phyloP scores from a whole-genome alignment of 2,113 vertebrate species.

The Jacana jacana region DNA sequence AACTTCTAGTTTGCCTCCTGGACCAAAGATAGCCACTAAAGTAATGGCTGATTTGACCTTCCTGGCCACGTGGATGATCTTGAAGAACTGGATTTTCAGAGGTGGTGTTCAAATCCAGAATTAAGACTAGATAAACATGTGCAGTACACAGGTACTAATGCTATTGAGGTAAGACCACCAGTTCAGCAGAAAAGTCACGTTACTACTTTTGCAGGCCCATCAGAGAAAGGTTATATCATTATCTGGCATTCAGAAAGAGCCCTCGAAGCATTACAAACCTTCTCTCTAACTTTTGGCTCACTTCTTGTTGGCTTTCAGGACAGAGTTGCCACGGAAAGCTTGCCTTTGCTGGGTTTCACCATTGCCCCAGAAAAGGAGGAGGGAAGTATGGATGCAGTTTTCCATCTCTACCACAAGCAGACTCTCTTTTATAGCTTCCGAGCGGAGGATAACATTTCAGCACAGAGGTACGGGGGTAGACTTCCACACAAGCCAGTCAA shows the following conservation, averaged over 20 bases:
- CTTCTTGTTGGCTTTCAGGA: conserved; percentile 79
- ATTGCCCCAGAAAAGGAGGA: conserved; percentile 83
- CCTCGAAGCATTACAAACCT: not conserved
- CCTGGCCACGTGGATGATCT: not conserved
- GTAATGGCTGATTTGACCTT: not conserved
- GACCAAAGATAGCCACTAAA: not conserved
- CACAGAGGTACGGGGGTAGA: conserved; percentile 82
- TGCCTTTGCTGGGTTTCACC: conserved; percentile 95
- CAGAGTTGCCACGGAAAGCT: conserved; percentile 90
- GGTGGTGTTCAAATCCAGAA: not conserved
- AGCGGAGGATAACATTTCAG: conserved; percentile 85
- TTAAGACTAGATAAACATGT: not conserved
- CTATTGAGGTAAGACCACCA: not conserved
- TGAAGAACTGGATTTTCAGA: not conserved
- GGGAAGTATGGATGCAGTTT: conserved; percentile 77
- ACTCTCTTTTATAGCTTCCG: conserved; percentile 93
- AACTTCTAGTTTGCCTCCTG: not conserved
- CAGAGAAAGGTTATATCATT: not conserved
- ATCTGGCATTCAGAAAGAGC: not conserved
- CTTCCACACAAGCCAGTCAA: not conserved
- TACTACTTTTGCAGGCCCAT: not conserved
- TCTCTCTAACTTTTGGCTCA: not conserved
- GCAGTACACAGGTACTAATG: not conserved
- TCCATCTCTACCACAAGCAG: conserved; percentile 97
- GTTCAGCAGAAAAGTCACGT: not conserved